Evolutionary conservation across 2,888 invertebrate species (phyloP), one percentile per base, ranked within the genome.

Genomic region (Phania funesta): DNA sequence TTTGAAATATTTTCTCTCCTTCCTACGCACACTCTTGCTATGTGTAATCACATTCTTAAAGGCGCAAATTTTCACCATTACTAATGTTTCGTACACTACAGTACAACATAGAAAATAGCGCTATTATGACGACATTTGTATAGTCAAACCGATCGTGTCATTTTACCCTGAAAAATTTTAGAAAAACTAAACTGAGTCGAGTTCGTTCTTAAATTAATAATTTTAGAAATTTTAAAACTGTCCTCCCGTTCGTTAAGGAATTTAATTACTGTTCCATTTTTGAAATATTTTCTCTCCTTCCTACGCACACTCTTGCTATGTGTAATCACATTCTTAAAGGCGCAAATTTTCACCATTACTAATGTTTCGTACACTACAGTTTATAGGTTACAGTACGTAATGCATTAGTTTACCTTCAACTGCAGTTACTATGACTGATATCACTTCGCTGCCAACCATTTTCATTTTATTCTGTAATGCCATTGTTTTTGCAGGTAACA

Each of bases 181-280:
- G n/a, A n/a, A n/a, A n/a, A n/a, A n/a, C n/a, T n/a, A n/a, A n/a
- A n/a, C n/a, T n/a, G n/a, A n/a, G n/a, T n/a, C n/a, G n/a, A n/a
- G n/a, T n/a, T n/a, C n/a, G n/a, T n/a, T n/a, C n/a, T n/a, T n/a
- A n/a, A n/a, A n/a, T n/a, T n/a, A n/a, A n/a, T n/a, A n/a, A 11
- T 32, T 32, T 32, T 9, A 2, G 8, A 32, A n/a, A n/a, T n/a
- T n/a, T n/a, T n/a, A n/a, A n/a, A n/a, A n/a, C n/a, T n/a, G n/a
- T n/a, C n/a, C n/a, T n/a, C 2, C 1, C 7, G 16, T 44, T 52
- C 29, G 13, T 26, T 26, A 29, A 50, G 20, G 20, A 73, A 29
- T 62, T 62, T 41, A 38, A 48, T 73, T 24, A 41, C 11, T 62
- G n/a, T 54, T 73, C 16, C 24, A 29, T 16, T 16, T 62, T 62